These are phyloP conservation scores for Drosophila paranaensis DNA, from an alignment of 2,888 invertebrate species.

Conservation along the genomic window DNA sequence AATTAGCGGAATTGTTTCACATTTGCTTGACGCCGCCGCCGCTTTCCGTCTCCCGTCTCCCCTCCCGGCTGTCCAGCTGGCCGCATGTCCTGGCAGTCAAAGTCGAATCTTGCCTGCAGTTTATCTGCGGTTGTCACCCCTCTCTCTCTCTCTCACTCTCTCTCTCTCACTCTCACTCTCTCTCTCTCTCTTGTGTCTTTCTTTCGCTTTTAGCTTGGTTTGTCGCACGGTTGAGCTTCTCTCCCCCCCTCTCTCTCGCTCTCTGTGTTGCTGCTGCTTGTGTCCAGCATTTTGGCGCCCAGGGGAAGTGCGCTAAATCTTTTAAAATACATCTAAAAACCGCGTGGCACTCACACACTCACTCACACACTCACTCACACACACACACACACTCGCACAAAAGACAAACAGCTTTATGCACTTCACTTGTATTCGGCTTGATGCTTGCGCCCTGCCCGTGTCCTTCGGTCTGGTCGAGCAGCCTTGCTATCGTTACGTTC, in stretches of 20 bases:
- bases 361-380: neutral
- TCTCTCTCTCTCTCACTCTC: neutral
- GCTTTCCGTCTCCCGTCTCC: neutral
- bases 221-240: conserved; percentile 48
- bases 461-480: neutral
- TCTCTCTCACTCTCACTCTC: neutral
- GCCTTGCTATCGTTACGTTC: conserved; percentile 30
- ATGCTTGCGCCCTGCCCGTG: neutral
- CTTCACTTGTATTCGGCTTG: conserved; percentile 48
- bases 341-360: conserved; percentile 33
- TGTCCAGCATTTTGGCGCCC: conserved; percentile 68
- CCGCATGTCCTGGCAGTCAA: conserved; percentile 10
- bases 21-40: conserved; percentile 41
- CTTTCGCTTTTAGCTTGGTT: conserved; percentile 30
- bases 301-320: conserved; percentile 69
- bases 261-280: conserved; percentile 13
- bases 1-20: conserved; percentile 78
- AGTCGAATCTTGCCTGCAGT: conserved; percentile 57
- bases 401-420: conserved; percentile 69
- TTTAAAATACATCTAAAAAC: conserved; percentile 72
- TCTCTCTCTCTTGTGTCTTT: neutral
- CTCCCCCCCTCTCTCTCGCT: conserved; percentile 1
- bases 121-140: conserved; percentile 64
- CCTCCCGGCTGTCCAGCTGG: neutral
- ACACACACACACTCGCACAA: conserved; percentile 4